phyloP scores from a whole-genome alignment of 1,140 invertebrate species.

The Drosophila funebris region DNA sequence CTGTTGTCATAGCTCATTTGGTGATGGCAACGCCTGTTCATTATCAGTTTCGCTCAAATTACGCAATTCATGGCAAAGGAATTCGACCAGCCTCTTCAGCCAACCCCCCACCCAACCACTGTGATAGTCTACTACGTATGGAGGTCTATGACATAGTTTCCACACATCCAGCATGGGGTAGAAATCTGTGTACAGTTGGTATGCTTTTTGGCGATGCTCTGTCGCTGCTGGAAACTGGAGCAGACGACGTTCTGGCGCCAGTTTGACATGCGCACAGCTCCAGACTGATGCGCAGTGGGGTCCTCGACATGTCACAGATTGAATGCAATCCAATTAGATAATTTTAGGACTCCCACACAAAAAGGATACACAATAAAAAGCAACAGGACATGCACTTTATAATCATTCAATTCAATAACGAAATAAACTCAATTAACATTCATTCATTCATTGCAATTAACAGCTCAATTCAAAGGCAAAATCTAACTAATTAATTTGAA shows the following conservation, averaged over 20 bases:
- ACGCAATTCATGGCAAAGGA: constrained; percentile 63
- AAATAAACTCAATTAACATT: constrained; percentile 13
- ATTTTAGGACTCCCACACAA: constrained; percentile 50
- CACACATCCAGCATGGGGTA: not conserved
- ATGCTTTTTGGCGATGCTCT: constrained; percentile 28
- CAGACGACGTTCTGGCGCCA: constrained; percentile 75
- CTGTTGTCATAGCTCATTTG: constrained; percentile 40
- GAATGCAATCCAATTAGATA: constrained; percentile 69
- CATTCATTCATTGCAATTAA: constrained; percentile 20
- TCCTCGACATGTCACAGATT: constrained; percentile 4
- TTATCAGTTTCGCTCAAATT: constrained; percentile 68
- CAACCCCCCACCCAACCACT: constrained; percentile 29
- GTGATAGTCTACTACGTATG: not conserved
- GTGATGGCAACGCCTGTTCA: constrained; percentile 44
- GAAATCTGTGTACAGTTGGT: constrained; percentile 18
- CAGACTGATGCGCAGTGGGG: constrained; percentile 38
- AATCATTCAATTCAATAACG: not conserved
- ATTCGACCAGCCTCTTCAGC: not conserved
- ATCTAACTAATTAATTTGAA: constrained; percentile 8
- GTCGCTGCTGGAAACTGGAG: constrained; percentile 65
- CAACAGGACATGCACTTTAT: not conserved
- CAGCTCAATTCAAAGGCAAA: constrained; percentile 1
- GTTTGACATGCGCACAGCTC: constrained; percentile 67
- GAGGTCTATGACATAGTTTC: constrained; percentile 67
- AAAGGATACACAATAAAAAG: not conserved